Base-by-base conservation (phyloP, 2,113 vertebrate species). In the Solenodon paradoxus region DNA sequence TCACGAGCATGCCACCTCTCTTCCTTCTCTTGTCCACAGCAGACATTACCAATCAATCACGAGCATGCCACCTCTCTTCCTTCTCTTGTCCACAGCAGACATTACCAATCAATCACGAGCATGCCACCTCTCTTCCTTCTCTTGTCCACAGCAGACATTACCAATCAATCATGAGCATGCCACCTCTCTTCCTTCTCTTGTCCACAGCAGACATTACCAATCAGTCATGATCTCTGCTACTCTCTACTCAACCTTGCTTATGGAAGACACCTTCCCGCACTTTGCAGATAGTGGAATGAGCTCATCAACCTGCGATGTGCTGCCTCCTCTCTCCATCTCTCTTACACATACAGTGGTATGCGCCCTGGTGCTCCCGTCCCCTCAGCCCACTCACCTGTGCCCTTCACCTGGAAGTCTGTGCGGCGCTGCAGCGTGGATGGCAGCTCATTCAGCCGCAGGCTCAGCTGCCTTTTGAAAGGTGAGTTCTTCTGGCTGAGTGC, bases 401-500 rank as follows among this genome's bases (percentile, higher is more conserved):
- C 98, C 87, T 98, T 99, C 97, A 98, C 97, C 97, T 99, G 98
- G 96, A 98, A 99, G 97, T 99, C 98, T 0, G 99, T 99, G 97
- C 99, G 99, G 95, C 99, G 98, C 96, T 99, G 99, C 95, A 99
- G 98, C 0, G 99, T 99, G 89, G 99, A 99, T 0, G 99, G 99
- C 95, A 99, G 99, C 97, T 99, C 99, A 13, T 99, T 99, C 87
- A 99, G 99, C 40, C 99, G 98, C 19, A 99, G 98, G 17, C 99
- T 99, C 97, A 99, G 98, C 98, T 99, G 99, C 49, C 99, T 98
- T 97, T 99, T 99, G 97, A 99, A 99, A 19, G 99, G 99, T 0
- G 99, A 99, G 98, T 99, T 99, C 97, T 99, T 99, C 98, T 99
- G 98, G 97, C 99, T 99, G 61, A 99, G 99, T 0, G 99, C 98